A percentile compares a stretch with the other conserved stretches of the same genome.
These are phyloP conservation scores for Leptatherina wallacei DNA, from an alignment of 2,797 vertebrate genomes.

Conservation along the genomic window DNA sequence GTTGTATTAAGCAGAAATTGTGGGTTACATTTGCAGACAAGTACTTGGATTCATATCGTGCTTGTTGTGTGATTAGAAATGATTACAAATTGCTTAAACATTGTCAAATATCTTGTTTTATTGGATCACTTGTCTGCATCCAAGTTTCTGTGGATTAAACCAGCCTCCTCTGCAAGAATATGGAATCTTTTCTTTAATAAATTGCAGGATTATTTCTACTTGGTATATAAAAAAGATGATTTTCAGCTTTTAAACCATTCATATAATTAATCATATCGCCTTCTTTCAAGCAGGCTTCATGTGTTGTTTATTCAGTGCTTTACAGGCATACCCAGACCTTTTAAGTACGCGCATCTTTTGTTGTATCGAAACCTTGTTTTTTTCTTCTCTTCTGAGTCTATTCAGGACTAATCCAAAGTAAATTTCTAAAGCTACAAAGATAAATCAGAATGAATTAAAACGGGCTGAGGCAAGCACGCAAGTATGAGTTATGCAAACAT, in stretches of 20 bases:
- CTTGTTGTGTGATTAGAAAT: not conserved
- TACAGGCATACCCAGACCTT: too few relatives aligned
- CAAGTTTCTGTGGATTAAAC: not conserved
- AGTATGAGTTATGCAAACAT: not conserved
- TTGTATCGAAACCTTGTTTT: not conserved
- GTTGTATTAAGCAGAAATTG: not conserved
- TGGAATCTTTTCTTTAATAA: not conserved
- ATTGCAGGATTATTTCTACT: not conserved
- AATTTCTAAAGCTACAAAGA: not conserved
- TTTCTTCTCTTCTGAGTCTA: not conserved
- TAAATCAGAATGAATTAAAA: slow-evolving; percentile 5
- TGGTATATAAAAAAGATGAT: not conserved
- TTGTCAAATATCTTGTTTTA: not conserved
- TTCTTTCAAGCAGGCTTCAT: not conserved
- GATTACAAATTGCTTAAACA: not conserved
- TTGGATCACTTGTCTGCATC: not conserved
- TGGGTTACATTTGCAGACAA: not conserved
- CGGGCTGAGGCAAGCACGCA: not conserved
- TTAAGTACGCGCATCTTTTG: not conserved
- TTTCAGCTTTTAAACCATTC: not conserved
- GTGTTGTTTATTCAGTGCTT: too few relatives aligned
- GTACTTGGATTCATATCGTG: not conserved
- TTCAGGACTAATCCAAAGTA: not conserved
- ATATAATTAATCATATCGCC: too few relatives aligned
- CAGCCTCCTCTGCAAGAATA: not conserved